These are phyloP conservation scores for Echeneis naucrates DNA, from an alignment of 2,797 vertebrate species.

Conservation along the genomic window DNA sequence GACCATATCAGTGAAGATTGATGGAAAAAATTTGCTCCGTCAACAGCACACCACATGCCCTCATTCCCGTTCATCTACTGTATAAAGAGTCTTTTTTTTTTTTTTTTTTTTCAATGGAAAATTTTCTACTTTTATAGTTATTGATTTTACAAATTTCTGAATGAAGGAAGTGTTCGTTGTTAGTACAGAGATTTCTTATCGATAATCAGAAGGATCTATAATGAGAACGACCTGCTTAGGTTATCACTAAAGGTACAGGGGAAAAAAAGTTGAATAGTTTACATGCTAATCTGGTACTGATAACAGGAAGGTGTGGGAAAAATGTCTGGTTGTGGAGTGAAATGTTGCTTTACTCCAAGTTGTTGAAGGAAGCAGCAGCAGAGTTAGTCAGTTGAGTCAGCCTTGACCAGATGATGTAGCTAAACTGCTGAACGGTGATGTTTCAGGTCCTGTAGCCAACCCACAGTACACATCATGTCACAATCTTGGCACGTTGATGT, in stretches of 20 bases:
- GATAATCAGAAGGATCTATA: constrained; percentile 14
- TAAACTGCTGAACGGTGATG: constrained; percentile 3
- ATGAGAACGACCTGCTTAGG: constrained; percentile 7
- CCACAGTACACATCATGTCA: not conserved
- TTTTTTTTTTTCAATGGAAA: constrained; percentile 13
- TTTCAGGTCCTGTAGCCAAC: constrained; percentile 10
- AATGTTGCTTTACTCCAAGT: not conserved
- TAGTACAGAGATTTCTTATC: constrained; percentile 32
- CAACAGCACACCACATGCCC: not conserved
- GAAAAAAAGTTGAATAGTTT: constrained; percentile 11
- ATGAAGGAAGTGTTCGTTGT: constrained; percentile 28
- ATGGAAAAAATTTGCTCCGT: constrained; percentile 4
- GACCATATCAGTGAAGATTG: constrained; percentile 4
- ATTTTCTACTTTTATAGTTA: constrained; percentile 45
- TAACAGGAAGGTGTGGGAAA: constrained; percentile 9
- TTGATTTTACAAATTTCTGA: constrained; percentile 29
- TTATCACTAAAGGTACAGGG: constrained; percentile 9
- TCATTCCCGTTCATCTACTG: constrained; percentile 32
- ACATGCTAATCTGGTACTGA: not conserved
- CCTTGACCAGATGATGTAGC: constrained; percentile 19
- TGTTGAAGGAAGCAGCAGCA: constrained; percentile 10
- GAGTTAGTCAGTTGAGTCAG: not conserved
- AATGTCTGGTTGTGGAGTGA: constrained; percentile 6
- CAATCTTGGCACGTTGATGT: constrained; percentile 17
- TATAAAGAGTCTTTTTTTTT: constrained; percentile 40